A percentile compares a stretch with the other conserved stretches of the same genome.
Evolutionary conservation across 2,113 vertebrate genomes (phyloP).

Genomic region (Mastomys coucha): DNA sequence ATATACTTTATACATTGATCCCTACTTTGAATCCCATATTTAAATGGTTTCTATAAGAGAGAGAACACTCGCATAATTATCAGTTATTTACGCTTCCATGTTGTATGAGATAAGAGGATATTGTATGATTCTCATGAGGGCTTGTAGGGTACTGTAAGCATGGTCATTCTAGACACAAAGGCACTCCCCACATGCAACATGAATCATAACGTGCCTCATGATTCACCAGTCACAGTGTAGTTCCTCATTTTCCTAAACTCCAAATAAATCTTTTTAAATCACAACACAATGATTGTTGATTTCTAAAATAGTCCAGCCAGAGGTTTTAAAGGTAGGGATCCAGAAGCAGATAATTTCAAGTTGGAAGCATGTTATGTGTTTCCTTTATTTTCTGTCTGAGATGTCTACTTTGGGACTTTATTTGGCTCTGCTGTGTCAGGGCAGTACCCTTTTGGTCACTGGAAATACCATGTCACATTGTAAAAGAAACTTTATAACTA

Average conservation of each 20-base stretch:
- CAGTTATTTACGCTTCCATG: background rate
- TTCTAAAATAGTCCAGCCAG: slow-evolving; percentile 9
- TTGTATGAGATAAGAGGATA: background rate
- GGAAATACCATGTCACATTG: slow-evolving; percentile 49
- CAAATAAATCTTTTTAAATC: background rate
- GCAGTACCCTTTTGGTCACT: slow-evolving; percentile 29
- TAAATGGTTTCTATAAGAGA: background rate
- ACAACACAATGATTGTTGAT: background rate
- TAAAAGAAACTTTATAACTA: slow-evolving; percentile 12
- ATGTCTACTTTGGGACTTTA: background rate
- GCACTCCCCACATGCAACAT: accelerated
- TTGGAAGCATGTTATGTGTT: slow-evolving; percentile 8
- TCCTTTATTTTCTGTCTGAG: slow-evolving; percentile 51
- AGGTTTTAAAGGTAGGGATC: slow-evolving; percentile 20
- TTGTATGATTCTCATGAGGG: background rate
- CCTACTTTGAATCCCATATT: background rate
- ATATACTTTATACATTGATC: background rate
- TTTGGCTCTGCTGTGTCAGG: background rate
- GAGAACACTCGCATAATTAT: background rate
- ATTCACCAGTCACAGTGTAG: background rate
- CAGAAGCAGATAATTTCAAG: background rate
- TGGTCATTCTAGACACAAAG: accelerated
- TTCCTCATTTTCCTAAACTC: background rate
- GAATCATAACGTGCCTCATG: too few species aligned
- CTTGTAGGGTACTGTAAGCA: background rate